Base-by-base conservation (phyloP, 2,888 invertebrate species). In the Bhutanitis thaidina region DNA sequence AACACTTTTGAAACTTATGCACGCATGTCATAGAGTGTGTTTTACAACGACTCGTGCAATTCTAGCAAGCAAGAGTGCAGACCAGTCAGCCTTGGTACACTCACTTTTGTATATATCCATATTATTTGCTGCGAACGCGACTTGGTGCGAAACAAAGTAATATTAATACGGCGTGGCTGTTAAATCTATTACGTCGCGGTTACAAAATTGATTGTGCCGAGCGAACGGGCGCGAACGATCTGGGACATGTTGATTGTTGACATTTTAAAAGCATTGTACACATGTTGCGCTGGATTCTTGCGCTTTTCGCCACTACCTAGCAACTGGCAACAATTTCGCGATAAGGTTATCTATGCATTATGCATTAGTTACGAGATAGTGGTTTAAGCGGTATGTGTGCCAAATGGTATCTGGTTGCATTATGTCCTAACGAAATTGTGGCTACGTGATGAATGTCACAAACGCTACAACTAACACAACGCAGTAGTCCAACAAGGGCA, bases 51-150 rank as follows among this genome's bases (percentile, higher is more conserved):
- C 36, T 5, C 14, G 51, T 41, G 49, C 55, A 58, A 59, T 55
- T 49, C 57, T n/a, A n/a, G n/a, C n/a, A 50, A 55, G 51, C 56
- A 49, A 45, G 52, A 49, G 50, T 38, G 39, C 32, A 56, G 37
- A 49, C 59, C 54, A 52, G 64, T 55, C 59, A 57, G 49, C 66
- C 66, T 65, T 65, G 66, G 57, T 37, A 62, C 65, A 63, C 61
- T 66, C 64, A 65, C 64, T 64, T 65, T 60, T 57, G 52, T 48
- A 40, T 27, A 48, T 44, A 52, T 14, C 46, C 35, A 48, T 48
- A 20, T 35, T 52, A 39, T 44, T 43, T 45, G 60, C 61, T 57
- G 40, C 53, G 55, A 59, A 61, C 59, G 54, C 45, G 49, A 41
- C 45, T 46, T 47, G 45, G 38, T 37, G 45, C 36, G 38, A 52